These are phyloP conservation scores for Pachypanchax playfairii DNA, from an alignment of 2,113 vertebrate genomes.

Conservation along the genomic window DNA sequence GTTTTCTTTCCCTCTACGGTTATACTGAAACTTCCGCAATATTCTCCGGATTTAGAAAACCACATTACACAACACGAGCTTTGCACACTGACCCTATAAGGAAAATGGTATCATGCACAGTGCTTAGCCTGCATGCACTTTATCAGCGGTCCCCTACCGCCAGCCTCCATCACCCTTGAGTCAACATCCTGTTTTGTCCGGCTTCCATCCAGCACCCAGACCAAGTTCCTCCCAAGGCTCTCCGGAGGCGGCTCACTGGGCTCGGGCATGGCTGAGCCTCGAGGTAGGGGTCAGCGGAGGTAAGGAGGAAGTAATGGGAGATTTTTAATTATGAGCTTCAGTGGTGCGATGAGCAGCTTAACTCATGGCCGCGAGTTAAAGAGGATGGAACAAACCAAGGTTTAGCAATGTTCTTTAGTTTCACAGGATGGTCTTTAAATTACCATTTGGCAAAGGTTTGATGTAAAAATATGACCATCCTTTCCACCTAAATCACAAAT, in stretches of 20 bases:
- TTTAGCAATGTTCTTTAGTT: constrained; percentile 49
- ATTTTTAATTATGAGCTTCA: constrained; percentile 70
- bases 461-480: constrained; percentile 44
- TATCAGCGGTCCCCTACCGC: constrained; percentile 32
- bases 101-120: constrained; percentile 9
- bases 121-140: constrained; percentile 55
- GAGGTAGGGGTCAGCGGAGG: constrained; percentile 52
- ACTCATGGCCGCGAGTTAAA: constrained; percentile 42
- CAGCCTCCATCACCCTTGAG: constrained; percentile 57
- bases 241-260: constrained; percentile 55
- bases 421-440: constrained; percentile 46
- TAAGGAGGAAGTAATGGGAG: constrained; percentile 65
- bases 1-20: constrained; percentile 3
- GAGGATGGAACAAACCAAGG: constrained; percentile 34
- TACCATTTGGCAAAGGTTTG: constrained; percentile 43
- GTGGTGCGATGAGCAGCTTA: constrained; percentile 62
- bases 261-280: constrained; percentile 30
- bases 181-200: constrained; percentile 61
- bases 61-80: not conserved
- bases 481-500: constrained; percentile 55
- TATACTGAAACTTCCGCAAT: not conserved
- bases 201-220: constrained; percentile 46
- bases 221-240: constrained; percentile 62
- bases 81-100: constrained; percentile 14
- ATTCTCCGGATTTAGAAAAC: not conserved